phyloP scores from a whole-genome alignment of 2,797 vertebrate species.

The Meriones psammophilus region DNA sequence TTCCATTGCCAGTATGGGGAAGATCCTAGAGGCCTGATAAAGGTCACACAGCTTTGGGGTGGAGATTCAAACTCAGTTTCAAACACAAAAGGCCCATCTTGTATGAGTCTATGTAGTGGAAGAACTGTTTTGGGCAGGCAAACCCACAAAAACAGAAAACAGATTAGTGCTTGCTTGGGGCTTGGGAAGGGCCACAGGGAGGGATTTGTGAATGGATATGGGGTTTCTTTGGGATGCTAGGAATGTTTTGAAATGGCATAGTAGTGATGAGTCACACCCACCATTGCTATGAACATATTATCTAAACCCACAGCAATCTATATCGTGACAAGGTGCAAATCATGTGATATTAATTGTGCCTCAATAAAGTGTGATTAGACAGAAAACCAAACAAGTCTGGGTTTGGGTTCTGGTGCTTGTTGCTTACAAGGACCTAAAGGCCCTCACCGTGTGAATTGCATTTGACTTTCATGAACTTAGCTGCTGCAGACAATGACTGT shows the following conservation, averaged over 20 bases:
- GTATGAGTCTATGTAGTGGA: neutral
- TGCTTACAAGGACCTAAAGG: neutral
- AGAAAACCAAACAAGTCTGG: neutral
- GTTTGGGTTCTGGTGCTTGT: neutral
- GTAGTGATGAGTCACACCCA: neutral
- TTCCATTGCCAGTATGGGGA: constrained; percentile 26
- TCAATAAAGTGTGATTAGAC: neutral
- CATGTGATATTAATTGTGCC: no score
- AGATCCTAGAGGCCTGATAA: neutral
- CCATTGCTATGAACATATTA: neutral
- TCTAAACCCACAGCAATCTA: neutral
- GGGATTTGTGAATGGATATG: neutral
- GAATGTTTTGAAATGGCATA: neutral
- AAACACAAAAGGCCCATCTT: neutral
- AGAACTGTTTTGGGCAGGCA: neutral
- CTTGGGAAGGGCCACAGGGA: neutral
- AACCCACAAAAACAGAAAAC: neutral
- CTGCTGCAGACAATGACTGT: neutral
- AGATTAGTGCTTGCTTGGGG: neutral
- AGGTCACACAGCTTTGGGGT: neutral
- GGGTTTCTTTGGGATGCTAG: neutral
- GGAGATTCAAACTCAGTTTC: neutral
- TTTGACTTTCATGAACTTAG: neutral
- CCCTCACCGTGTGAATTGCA: neutral
- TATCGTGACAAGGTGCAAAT: neutral